A percentile compares a stretch with the other conserved stretches of the same genome.
phyloP scores from a whole-genome alignment of 1,140 invertebrate species.

The Drosophila gunungcola region DNA sequence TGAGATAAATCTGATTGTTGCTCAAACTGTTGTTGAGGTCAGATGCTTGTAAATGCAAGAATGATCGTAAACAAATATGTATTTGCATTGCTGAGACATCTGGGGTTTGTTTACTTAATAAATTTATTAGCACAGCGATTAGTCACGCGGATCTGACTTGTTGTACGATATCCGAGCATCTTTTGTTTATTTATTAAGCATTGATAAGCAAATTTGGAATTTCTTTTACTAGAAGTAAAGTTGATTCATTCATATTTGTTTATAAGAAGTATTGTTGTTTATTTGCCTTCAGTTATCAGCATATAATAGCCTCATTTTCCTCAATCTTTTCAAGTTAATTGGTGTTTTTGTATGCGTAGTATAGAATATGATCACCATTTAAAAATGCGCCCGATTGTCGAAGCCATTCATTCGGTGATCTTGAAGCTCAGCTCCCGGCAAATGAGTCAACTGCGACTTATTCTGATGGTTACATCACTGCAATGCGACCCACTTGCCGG shows the following conservation, averaged over 20 bases:
- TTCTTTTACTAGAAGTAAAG: too few species aligned
- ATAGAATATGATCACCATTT: neutral
- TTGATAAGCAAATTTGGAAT: too few species aligned
- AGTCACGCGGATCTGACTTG: conserved; percentile 2
- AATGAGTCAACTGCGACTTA: conserved; percentile 12
- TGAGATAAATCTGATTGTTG: neutral
- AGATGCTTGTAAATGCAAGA: neutral
- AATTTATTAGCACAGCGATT: conserved; percentile 16
- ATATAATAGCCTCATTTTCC: neutral
- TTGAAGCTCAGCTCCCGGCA: conserved; percentile 13
- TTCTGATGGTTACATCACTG: conserved; percentile 25
- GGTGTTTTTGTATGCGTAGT: too few species aligned
- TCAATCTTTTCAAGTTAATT: neutral
- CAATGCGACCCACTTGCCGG: conserved; percentile 13
- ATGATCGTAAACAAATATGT: conserved; percentile 5
- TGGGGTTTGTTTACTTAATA: conserved; percentile 11
- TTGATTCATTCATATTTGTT: too few species aligned
- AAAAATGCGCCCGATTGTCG: neutral
- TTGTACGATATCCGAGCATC: too few species aligned
- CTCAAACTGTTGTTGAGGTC: neutral
- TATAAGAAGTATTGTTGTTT: neutral
- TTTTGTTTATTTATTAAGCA: too few species aligned
- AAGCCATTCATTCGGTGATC: conserved; percentile 4
- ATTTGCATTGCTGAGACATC: conserved; percentile 2
- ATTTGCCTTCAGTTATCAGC: neutral